These are phyloP conservation scores for Bubalus kerabau DNA, from an alignment of 2,113 vertebrate genomes.

Conservation along the genomic window DNA sequence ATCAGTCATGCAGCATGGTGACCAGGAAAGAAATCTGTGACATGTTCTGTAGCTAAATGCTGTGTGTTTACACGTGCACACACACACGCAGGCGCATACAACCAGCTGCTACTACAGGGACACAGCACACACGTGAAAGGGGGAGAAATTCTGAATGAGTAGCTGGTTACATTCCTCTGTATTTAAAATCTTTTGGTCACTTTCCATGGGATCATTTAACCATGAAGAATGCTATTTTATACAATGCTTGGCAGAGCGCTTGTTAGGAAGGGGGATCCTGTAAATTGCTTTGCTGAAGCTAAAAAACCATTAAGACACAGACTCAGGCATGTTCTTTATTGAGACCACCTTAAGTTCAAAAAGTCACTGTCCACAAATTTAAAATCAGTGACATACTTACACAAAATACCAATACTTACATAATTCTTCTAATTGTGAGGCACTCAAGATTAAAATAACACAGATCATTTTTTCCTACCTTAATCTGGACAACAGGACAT, in stretches of 20 bases:
- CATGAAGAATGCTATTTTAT: neutral
- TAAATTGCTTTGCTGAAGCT: neutral
- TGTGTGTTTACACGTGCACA: neutral
- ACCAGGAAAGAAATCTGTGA: conserved; percentile 57
- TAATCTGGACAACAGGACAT: neutral
- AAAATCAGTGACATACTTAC: conserved; percentile 8
- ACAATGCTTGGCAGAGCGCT: neutral
- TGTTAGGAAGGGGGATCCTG: neutral
- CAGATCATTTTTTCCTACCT: neutral
- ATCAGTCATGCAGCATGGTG: conserved; percentile 69
- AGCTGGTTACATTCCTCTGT: neutral
- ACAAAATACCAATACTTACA: neutral
- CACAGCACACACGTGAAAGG: neutral
- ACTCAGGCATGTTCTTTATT: neutral
- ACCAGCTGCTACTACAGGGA: neutral
- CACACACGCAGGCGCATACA: neutral
- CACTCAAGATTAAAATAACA: neutral
- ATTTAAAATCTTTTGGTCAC: conserved; percentile 37
- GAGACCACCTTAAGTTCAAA: neutral
- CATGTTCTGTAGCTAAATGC: conserved; percentile 44
- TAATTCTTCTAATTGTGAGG: neutral
- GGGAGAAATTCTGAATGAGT: neutral
- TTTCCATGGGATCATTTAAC: neutral
- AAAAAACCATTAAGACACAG: conserved; percentile 18
- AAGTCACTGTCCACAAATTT: conserved; percentile 38